Evolutionary conservation across 2,113 vertebrate species (phyloP), one percentile per base, ranked within the genome.

Genomic region (Sinosuthora webbiana): DNA sequence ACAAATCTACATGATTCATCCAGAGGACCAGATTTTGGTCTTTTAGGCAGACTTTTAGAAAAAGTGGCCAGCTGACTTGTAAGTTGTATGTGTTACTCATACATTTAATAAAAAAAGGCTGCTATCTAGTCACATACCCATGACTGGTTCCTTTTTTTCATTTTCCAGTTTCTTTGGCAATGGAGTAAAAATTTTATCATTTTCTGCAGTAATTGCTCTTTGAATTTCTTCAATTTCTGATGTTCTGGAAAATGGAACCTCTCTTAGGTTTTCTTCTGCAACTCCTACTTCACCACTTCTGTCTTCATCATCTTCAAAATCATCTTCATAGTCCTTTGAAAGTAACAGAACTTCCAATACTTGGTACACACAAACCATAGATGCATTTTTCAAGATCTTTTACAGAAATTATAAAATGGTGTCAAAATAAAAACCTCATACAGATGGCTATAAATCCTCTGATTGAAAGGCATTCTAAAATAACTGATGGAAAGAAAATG

Each of bases 251-350:
- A 77, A 83, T 28, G 44, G 82, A 78, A 98, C 74, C 15, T 98
- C 97, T 52, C 93, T 96, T 17, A 6, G 4, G 9, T 80, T 86
- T 81, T 95, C 96, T 82, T 82, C 76, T 20, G 35, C 19, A 25
- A 71, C 87, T 21, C 64, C 60, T 33, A 96, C 94, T 3, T 97
- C 97, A 49, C 52, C 89, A 27, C 95, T 92, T 47, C 95, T 93
- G 13, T 92, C 97, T 50, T 98, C 98, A n/a, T 98, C 98, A 63
- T 98, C 98, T 77, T 99, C 99, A 97, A 99, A 99, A 94, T 99
- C 99, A 71, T 99, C 99, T 92, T 99, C 99, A 56, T 99, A 99
- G 75, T 99, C 99, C 99, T 99, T 68, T 62, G 83, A 52, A 80
- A 93, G 53, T 4, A 92, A 85, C 2, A 89, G 8, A 35, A 37